Evolutionary conservation across 2,888 invertebrate species (phyloP).

Genomic region (Cataglyphis rosenhaueri): DNA sequence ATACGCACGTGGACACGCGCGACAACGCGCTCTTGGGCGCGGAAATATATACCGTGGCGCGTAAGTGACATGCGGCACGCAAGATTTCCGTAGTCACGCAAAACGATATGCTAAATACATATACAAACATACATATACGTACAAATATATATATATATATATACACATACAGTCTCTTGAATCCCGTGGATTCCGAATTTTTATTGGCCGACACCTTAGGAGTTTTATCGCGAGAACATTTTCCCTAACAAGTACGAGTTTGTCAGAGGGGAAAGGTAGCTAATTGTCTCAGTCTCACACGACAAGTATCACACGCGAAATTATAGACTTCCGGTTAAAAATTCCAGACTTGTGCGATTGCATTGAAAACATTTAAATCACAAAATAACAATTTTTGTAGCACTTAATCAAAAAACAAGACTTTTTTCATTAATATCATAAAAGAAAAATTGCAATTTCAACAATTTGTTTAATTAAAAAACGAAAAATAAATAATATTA

Average conservation of each 20-base stretch:
- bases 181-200: constrained; percentile 40
- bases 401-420: neutral
- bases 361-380: neutral
- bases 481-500: neutral
- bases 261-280: constrained; percentile 28
- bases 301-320: constrained; percentile 33
- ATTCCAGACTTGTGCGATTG: neutral
- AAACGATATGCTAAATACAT: constrained; percentile 41
- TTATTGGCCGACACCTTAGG: constrained; percentile 42
- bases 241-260: constrained; percentile 27
- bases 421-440: neutral
- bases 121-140: neutral
- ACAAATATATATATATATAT: neutral
- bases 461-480: neutral
- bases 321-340: constrained; percentile 14
- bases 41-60: constrained; percentile 58
- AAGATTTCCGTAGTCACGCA: constrained; percentile 47
- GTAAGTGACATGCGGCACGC: constrained; percentile 54
- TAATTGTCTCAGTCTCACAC: constrained; percentile 28
- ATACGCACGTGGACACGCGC: constrained; percentile 15
- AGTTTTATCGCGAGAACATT: constrained; percentile 45
- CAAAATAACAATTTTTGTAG: constrained; percentile 2
- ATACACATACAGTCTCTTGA: neutral
- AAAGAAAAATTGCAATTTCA: neutral
- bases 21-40: constrained; percentile 54